phyloP scores from a whole-genome alignment of 2,888 invertebrate genomes.

The Napeogenes sylphis region DNA sequence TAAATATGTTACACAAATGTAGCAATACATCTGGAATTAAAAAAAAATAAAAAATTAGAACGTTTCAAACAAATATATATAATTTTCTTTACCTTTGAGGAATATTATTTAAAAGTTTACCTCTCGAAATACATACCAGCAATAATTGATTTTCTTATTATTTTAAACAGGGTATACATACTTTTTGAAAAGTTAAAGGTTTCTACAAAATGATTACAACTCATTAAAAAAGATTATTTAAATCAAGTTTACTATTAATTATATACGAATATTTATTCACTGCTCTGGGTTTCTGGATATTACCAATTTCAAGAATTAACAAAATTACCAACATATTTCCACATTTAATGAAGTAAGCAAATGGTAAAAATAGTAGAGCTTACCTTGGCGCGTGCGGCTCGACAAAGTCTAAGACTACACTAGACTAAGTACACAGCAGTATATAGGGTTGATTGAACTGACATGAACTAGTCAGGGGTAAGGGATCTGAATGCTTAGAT shows the following conservation, averaged over 20 bases:
- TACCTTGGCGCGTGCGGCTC: slow-evolving; percentile 32
- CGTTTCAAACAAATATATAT: neutral
- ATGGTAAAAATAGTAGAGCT: slow-evolving; percentile 13
- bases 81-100: neutral
- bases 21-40: slow-evolving; percentile 68
- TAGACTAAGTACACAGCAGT: neutral
- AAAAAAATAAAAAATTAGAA: slow-evolving; percentile 20
- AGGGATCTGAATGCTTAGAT: slow-evolving; percentile 11
- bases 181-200: too few species aligned
- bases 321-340: too few species aligned
- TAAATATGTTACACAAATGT: slow-evolving; percentile 66
- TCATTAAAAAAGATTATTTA: too few species aligned
- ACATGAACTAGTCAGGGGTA: slow-evolving; percentile 55
- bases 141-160: too few species aligned
- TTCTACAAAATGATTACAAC: too few species aligned
- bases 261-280: too few species aligned
- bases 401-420: slow-evolving; percentile 29
- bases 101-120: neutral
- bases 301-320: too few species aligned
- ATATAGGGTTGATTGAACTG: slow-evolving; percentile 63
- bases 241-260: too few species aligned
- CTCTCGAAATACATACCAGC: neutral
- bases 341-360: slow-evolving; percentile 4
- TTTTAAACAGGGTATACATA: too few species aligned
- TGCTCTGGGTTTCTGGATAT: too few species aligned